phyloP scores from a whole-genome alignment of 2,888 invertebrate species.

The Teleogryllus oceanicus region DNA sequence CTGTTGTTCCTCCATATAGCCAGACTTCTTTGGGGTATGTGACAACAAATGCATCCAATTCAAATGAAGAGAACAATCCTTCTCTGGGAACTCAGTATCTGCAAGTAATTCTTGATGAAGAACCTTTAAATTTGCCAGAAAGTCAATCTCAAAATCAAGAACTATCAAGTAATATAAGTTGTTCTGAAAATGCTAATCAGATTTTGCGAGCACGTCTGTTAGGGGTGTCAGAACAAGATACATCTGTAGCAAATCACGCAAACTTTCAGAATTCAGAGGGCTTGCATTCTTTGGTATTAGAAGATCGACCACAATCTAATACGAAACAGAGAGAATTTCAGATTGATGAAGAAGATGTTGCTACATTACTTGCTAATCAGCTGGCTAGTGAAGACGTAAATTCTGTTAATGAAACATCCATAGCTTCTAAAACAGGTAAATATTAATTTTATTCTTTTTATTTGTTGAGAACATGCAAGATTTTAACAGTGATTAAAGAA shows the following conservation, averaged over 20 bases:
- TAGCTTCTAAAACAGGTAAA: conserved; percentile 29
- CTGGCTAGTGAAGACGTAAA: conserved; percentile 37
- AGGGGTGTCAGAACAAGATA: conserved; percentile 18
- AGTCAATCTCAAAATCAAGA: not conserved
- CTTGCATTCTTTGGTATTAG: conserved; percentile 19
- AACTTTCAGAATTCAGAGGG: not conserved
- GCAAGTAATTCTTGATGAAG: conserved; percentile 30
- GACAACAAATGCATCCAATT: conserved; percentile 20
- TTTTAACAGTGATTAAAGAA: too few relatives aligned
- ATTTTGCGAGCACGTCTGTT: conserved; percentile 34
- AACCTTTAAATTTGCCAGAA: not conserved
- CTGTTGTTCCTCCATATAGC: not conserved
- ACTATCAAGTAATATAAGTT: not conserved
- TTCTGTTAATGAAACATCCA: not conserved
- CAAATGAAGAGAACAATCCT: not conserved
- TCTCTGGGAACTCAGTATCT: conserved; percentile 26
- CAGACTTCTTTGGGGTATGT: conserved; percentile 25
- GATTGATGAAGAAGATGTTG: conserved; percentile 41
- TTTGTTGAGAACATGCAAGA: too few relatives aligned
- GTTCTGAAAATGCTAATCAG: conserved; percentile 6
- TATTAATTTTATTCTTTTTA: not conserved
- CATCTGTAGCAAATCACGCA: not conserved
- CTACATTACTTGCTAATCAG: conserved; percentile 41
- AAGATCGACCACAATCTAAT: conserved; percentile 27
- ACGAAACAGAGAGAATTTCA: conserved; percentile 31